Evolutionary conservation across 1,140 invertebrate species (phyloP).

Genomic region (Harlomillsia oculata): DNA sequence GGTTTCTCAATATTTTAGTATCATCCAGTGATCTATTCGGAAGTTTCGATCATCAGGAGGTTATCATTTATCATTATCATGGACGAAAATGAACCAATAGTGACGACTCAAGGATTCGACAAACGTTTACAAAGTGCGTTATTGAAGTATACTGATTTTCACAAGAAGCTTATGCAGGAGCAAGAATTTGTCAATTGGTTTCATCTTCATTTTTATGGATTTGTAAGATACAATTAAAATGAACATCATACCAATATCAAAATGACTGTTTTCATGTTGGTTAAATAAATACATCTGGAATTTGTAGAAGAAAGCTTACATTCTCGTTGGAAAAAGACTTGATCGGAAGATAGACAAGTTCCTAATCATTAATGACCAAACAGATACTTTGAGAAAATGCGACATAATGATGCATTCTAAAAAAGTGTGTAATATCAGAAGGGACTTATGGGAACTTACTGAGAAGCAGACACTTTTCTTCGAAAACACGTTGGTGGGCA

Average conservation of each 20-base stretch:
- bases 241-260: neutral
- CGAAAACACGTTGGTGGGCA: neutral
- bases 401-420: no score
- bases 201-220: conserved; percentile 3
- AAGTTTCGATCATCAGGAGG: no score
- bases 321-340: neutral
- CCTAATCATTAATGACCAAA: no score
- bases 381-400: no score
- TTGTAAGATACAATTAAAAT: conserved; percentile 3
- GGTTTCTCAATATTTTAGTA: no score
- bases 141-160: neutral
- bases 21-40: no score
- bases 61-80: no score
- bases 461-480: conserved; percentile 7
- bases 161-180: neutral
- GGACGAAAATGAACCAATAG: no score
- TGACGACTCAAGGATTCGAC: no score
- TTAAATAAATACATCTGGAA: no score
- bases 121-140: neutral
- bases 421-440: conserved; percentile 2
- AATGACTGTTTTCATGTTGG: neutral
- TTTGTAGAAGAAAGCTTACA: neutral
- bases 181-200: conserved; percentile 12
- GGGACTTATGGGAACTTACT: conserved; percentile 3
- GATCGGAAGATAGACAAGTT: conserved; percentile 4